Evolutionary conservation across 2,797 vertebrate species (phyloP), one percentile per base, ranked within the genome.

Genomic region (Okamejei kenojei): DNA sequence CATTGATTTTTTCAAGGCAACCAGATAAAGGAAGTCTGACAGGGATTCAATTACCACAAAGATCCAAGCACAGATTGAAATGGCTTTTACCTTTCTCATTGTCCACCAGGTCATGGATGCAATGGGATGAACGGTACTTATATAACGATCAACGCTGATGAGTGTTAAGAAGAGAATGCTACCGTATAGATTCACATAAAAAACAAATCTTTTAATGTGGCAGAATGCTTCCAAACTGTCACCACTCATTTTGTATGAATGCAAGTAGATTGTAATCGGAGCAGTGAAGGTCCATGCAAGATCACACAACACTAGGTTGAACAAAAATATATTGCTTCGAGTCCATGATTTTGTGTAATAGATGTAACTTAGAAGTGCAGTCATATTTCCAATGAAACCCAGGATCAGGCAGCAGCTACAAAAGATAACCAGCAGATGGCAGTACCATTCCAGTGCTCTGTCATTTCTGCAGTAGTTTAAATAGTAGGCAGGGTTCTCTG

Each of bases 121-220:
- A 94, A 97, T 95, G 0, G 97, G 96, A 93, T 97, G 96, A 73
- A 97, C 97, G 0, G 96, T 96, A 10, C 96, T 96, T 68, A 96
- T 29, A 0, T 96, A 97, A 79, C 97, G 96, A 94, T 97, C 97
- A 58, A 97, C 97, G 86, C 96, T 97, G 94, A 97, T 96, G 9
- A 97, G 95, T 1, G 96, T 96, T 93, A 98, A 95, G 94, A 98
- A 98, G 93, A 96, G 95, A 93, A 98, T 96, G 93, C 97, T 97
- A 93, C 97, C 96, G 0, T 97, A 97, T 77, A 97, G 95, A 94
- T 96, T 97, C 94, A 97, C 93, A 93, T 96, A 96, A 93, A 98
- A 97, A 93, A 97, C 96, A 77, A 96, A 93, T 94, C 93, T 96
- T 95, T 96, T 96, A 82, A 97, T 95, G 80, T 96, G 95, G 95